Percentiles rank a stretch among this genome's conserved stretches.
phyloP scores from a whole-genome alignment of 2,888 invertebrate genomes.

The Drosophila diplacantha region DNA sequence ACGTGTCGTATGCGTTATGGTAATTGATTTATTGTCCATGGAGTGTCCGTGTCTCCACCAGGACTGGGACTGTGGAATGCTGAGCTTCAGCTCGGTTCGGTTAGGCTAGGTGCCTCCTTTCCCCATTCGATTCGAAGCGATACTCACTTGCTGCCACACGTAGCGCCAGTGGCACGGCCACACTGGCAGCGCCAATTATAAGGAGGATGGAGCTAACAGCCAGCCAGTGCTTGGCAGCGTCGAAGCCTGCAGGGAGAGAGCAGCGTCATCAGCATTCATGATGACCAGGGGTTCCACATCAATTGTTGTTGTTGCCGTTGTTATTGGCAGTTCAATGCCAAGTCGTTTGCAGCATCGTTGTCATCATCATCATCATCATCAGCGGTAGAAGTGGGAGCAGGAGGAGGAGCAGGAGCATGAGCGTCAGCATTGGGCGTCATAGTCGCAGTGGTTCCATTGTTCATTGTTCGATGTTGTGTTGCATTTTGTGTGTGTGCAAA shows the following conservation, averaged over 20 bases:
- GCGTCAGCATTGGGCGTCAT: conserved; percentile 13
- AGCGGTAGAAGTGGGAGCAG: neutral
- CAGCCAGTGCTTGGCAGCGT: conserved; percentile 85
- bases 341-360: conserved; percentile 54
- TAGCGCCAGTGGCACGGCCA: conserved; percentile 87
- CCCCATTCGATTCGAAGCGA: conserved; percentile 6
- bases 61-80: neutral
- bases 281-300: conserved; percentile 56
- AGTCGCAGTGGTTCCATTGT: conserved; percentile 28
- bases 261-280: conserved; percentile 58
- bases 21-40: conserved; percentile 69
- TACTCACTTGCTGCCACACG: conserved; percentile 83
- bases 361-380: conserved; percentile 31
- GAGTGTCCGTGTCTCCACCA: conserved; percentile 14
- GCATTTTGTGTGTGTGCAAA: conserved; percentile 72
- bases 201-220: conserved; percentile 86
- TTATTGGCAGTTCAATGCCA: conserved; percentile 70
- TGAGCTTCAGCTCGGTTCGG: conserved; percentile 3
- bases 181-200: conserved; percentile 88
- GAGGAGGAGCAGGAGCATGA: neutral
- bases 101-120: no score
- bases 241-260: conserved; percentile 78
- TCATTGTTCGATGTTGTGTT: conserved; percentile 52
- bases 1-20: conserved; percentile 65
- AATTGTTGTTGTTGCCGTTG: conserved; percentile 55